Evolutionary conservation across 2,113 vertebrate species (phyloP).

Genomic region (Nasalis larvatus): DNA sequence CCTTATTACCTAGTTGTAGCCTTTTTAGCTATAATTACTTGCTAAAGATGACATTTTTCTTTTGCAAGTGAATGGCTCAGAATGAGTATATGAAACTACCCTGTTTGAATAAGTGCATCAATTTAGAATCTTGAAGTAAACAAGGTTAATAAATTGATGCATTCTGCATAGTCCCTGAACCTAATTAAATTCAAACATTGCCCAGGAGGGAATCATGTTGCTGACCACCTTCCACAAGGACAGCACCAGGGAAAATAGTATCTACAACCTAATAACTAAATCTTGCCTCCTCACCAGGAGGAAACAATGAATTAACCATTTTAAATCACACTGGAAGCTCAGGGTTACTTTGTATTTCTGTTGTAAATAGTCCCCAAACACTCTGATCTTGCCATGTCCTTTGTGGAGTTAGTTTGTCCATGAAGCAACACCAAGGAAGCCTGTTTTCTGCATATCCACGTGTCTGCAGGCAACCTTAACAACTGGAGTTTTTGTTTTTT

Average conservation of each 20-base stretch:
- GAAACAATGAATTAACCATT: neutral
- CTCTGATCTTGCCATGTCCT: neutral
- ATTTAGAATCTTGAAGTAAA: constrained; percentile 46
- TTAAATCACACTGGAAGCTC: neutral
- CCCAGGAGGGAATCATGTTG: neutral
- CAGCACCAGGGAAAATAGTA: neutral
- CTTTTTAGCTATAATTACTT: neutral
- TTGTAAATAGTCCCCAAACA: neutral
- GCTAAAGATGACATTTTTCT: constrained; percentile 14
- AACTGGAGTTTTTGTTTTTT: neutral
- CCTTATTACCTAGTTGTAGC: neutral
- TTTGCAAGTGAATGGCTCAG: constrained; percentile 7
- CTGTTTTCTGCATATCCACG: neutral
- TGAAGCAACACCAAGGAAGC: neutral
- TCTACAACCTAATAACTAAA: neutral
- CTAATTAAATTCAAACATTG: constrained; percentile 51
- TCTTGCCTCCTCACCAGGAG: neutral
- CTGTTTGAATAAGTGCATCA: constrained; percentile 28
- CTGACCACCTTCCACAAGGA: neutral
- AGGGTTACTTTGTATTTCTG: neutral
- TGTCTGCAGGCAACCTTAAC: neutral
- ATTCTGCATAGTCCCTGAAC: neutral
- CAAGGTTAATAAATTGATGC: constrained; percentile 39
- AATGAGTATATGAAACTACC: constrained; percentile 3
- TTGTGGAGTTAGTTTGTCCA: neutral